Conservation (phyloP, 2,113 vertebrate species). For the Opisthocomus hoazin region DNA sequence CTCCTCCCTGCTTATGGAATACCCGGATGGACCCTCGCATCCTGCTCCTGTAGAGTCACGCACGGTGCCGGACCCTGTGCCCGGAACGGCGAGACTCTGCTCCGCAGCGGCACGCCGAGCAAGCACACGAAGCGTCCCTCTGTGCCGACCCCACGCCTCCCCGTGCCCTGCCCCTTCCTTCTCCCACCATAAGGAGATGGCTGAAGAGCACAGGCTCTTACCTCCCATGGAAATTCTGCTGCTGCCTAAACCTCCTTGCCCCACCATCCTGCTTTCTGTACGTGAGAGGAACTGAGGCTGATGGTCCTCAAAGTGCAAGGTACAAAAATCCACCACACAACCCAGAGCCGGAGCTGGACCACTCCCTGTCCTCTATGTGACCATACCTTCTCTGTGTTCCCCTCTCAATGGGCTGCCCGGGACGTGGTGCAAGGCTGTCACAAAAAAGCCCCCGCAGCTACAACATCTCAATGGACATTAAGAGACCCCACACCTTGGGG, state of each 20-base stretch:
- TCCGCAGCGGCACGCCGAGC: not conserved
- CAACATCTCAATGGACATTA: not conserved
- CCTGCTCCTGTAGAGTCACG: not conserved
- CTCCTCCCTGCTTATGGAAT: not conserved
- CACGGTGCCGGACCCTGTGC: not conserved
- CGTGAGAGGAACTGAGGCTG: not conserved
- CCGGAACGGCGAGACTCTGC: not conserved
- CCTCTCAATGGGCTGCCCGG: rapidly evolving
- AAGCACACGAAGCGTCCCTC: not conserved
- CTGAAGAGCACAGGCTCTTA: rapidly evolving
- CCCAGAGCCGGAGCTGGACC: not conserved
- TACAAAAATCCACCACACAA: not conserved
- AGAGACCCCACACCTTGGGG: rapidly evolving
- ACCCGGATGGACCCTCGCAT: not conserved
- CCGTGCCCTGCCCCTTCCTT: not conserved
- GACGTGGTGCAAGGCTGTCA: not conserved
- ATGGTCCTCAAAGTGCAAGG: not conserved
- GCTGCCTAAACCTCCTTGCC: not conserved
- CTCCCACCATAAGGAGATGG: not conserved
- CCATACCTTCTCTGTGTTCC: not conserved
- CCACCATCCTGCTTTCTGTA: rapidly evolving
- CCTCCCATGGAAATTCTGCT: not conserved
- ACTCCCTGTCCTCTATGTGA: not conserved
- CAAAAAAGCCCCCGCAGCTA: not conserved
- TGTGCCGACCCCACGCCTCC: not conserved